phyloP scores from a whole-genome alignment of 1,140 invertebrate species.

The Hypsibius dujardini region DNA sequence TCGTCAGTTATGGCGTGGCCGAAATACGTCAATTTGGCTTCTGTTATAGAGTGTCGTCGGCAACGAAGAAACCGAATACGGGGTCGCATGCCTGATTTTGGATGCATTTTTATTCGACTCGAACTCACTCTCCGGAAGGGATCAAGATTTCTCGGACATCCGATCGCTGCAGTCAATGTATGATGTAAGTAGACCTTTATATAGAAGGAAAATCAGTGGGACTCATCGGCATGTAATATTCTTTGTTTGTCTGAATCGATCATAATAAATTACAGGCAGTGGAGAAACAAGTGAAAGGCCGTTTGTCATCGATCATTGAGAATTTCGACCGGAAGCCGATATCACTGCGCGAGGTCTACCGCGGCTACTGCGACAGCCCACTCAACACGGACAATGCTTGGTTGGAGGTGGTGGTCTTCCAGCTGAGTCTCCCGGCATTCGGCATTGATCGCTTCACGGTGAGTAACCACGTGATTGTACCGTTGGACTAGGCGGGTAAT shows the following conservation, averaged over 20 bases:
- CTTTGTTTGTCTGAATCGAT: conserved; percentile 20
- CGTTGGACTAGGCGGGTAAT: no score
- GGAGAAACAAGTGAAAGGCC: conserved; percentile 21
- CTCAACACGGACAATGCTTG: conserved; percentile 42
- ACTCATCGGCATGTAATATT: no score
- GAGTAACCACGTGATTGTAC: not conserved
- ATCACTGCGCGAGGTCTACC: conserved; percentile 24
- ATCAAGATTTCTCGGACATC: not conserved
- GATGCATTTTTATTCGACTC: conserved; percentile 5
- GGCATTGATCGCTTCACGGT: conserved; percentile 5
- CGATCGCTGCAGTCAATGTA: not conserved
- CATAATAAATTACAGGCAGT: conserved; percentile 17
- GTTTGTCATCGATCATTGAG: conserved; percentile 23
- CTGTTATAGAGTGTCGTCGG: not conserved
- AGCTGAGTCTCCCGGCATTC: conserved; percentile 27
- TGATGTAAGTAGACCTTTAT: not conserved
- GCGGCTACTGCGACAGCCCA: conserved; percentile 39
- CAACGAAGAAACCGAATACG: not conserved
- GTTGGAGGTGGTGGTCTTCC: conserved; percentile 38
- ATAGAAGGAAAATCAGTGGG: no score
- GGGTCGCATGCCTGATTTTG: not conserved
- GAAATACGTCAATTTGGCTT: no score
- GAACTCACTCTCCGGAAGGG: not conserved
- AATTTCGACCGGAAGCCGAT: conserved; percentile 3
- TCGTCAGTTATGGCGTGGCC: no score